These are phyloP conservation scores for Andrena praecox DNA, from an alignment of 2,888 invertebrate genomes.

Conservation along the genomic window DNA sequence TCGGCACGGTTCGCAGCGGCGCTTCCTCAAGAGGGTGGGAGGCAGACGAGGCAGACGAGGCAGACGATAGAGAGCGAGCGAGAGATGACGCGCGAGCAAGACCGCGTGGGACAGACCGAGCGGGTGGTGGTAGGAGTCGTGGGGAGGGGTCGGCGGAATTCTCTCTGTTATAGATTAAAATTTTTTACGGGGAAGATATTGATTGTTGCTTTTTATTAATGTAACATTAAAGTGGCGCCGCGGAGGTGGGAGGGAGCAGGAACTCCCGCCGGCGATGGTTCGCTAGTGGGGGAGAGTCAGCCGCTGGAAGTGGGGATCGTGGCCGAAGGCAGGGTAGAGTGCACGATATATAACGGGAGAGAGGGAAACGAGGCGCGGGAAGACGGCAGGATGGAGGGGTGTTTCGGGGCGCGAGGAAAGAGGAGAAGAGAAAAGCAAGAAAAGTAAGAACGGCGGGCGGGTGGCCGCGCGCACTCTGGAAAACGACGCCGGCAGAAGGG, in stretches of 20 bases:
- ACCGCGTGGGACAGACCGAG: background rate
- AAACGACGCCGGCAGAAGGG: conserved; percentile 67
- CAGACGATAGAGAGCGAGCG: conserved; percentile 27
- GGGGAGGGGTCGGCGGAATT: conserved; percentile 64
- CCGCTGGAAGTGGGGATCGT: conserved; percentile 58
- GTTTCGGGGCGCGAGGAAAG: conserved; percentile 38
- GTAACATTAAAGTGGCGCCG: conserved; percentile 83
- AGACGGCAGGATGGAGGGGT: conserved; percentile 47
- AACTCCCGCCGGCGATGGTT: conserved; percentile 62
- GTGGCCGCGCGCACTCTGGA: conserved; percentile 65
- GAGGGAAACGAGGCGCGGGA: conserved; percentile 56
- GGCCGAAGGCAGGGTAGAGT: conserved; percentile 53
- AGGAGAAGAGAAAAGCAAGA: conserved; percentile 63
- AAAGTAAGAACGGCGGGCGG: conserved; percentile 58
- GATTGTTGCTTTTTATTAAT: conserved; percentile 85
- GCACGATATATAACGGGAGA: conserved; percentile 49
- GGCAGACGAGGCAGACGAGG: conserved; percentile 34
- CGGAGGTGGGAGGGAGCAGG: conserved; percentile 62
- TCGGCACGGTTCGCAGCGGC: conserved; percentile 50
- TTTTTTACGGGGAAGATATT: conserved; percentile 84
- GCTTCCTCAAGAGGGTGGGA: conserved; percentile 73
- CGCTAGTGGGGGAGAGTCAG: conserved; percentile 51
- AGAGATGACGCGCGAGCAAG: conserved; percentile 31
- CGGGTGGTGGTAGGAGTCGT: conserved; percentile 44
- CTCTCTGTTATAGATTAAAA: conserved; percentile 83